Evolutionary conservation across 2,888 invertebrate genomes (phyloP), one percentile per base, ranked within the genome.

Genomic region (Brachyopa scutellaris): DNA sequence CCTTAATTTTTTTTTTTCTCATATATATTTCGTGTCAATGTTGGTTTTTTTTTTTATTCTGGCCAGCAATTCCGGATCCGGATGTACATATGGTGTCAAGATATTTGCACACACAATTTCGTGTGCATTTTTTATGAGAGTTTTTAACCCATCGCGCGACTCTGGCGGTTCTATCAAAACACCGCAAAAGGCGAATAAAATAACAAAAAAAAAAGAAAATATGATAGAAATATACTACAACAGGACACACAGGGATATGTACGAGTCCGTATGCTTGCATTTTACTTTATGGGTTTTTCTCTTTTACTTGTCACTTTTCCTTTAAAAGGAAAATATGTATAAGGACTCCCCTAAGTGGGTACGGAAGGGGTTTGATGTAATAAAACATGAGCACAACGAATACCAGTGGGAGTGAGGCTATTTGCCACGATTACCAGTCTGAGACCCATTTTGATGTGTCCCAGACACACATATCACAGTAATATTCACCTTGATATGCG

Each of bases 71-170:
- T 66, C 62, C 59, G 74, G 67, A 69, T 66, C 62, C 59, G 74
- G 67, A 69, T 74, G 67, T 51, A 38, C 17, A 59, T 61, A 36
- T 72, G 78, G 80, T 80, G 80, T 80, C 69, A 76, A 51, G 67
- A 80, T 69, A 76, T 59, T 70, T 76, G 45, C 74, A 76, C 69
- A 62, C 61, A 74, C 57, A 40, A 59, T 80, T 59, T 59, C 45
- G 42, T 45, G 62, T 76, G 69, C 40, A 80, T 80, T 69, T 80
- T 80, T 76, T 64, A 80, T 80, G 76, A 80, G 36, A n/a, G n/a
- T n/a, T n/a, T 45, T 38, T 17, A 45, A 17, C 33, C 23, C 72
- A 36, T 23, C 26, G 26, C 26, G n/a, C 26, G 72, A 59, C 78
- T n/a, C n/a, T n/a, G n/a, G 51, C 47, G 64, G 64, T 26, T 69